Percentiles rank a stretch among this genome's conserved stretches.
phyloP scores from a whole-genome alignment of 2,797 vertebrate species.

The Novumbra hubbsi region DNA sequence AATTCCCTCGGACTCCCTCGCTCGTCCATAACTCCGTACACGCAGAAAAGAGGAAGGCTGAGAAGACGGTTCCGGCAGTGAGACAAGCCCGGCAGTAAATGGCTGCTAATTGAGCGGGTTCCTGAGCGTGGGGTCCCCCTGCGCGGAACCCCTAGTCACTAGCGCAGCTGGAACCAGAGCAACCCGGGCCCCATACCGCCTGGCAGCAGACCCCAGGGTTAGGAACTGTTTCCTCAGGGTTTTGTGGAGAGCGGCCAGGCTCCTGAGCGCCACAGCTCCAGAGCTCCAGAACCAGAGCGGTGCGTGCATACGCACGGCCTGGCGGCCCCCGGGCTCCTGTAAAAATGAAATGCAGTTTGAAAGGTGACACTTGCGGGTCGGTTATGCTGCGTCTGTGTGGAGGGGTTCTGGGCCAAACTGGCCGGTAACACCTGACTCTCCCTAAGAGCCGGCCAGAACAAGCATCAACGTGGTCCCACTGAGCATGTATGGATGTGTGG shows the following conservation, averaged over 20 bases:
- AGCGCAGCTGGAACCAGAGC: conserved; percentile 14
- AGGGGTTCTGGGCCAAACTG: conserved; percentile 29
- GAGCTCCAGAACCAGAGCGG: conserved; percentile 37
- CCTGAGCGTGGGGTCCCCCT: conserved; percentile 42
- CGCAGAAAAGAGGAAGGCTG: conserved; percentile 25
- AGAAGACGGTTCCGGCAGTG: conserved; percentile 26
- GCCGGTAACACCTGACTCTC: conserved; percentile 51
- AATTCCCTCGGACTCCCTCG: conserved; percentile 10
- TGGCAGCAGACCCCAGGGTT: conserved; percentile 31
- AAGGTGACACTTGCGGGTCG: conserved; percentile 46
- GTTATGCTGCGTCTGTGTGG: conserved; percentile 30
- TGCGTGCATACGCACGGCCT: conserved; percentile 26
- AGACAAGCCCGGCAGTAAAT: conserved; percentile 36
- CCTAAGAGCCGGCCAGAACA: conserved; percentile 26
- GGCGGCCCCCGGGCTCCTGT: conserved; percentile 52
- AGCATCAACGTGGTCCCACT: conserved; percentile 30
- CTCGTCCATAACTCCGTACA: conserved; percentile 10
- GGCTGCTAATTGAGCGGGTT: conserved; percentile 57
- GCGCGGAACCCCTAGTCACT: too few species aligned
- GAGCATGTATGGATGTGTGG: conserved; percentile 2
- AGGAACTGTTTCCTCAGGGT: conserved; percentile 55
- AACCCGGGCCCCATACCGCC: conserved; percentile 3
- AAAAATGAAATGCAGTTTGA: conserved; percentile 60
- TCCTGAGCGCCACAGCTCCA: conserved; percentile 23
- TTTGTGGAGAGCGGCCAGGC: conserved; percentile 56